Base-by-base conservation (phyloP, 2,797 vertebrate species). In the Poecilia velifera region DNA sequence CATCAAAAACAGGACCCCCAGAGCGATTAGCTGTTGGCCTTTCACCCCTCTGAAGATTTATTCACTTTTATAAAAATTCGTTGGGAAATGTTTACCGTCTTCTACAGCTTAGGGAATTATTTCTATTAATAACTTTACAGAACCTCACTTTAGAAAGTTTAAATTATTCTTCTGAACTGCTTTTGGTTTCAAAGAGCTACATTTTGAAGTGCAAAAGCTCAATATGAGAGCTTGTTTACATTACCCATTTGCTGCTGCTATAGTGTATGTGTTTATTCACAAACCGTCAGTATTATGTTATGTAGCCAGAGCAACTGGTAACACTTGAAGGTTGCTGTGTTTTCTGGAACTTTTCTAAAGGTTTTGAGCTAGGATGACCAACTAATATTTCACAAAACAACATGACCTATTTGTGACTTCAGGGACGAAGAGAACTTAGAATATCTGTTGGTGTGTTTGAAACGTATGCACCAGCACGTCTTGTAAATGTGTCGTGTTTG, bases 361-460 rank as follows among this genome's bases (percentile, higher is more conserved):
- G 14, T 79, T 72, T 57, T 71, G 62, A 34, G 41, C 31, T 76
- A 14, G 41, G 14, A 13, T 78, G 62, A 78, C 66, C 75, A 74
- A 76, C 64, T 49, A 28, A 47, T 89, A 86, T 94, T 91, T 92
- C 86, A 81, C 83, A 55, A 77, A 13, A 93, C 82, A 93, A 90
- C 90, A 93, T 76, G 74, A 77, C 79, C 82, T 84, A 90, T 85
- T 92, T 92, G 77, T 91, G 76, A 81, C 76, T 86, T 77, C 78
- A 79, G 76, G 39, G 39, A 31, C 74, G 51, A 74, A n/a, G 47
- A 62, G 18, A 74, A 34, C 74, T 82, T 25, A 51, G 22, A 31
- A 6, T 68, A n/a, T 46, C 0, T 51, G n/a, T 74, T 12, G 62
- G n/a, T 80, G 79, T 82, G 5, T 72, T 45, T 49, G 59, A 18